Conservation (phyloP, 1,140 invertebrate species). For the Cydia strobilella region DNA sequence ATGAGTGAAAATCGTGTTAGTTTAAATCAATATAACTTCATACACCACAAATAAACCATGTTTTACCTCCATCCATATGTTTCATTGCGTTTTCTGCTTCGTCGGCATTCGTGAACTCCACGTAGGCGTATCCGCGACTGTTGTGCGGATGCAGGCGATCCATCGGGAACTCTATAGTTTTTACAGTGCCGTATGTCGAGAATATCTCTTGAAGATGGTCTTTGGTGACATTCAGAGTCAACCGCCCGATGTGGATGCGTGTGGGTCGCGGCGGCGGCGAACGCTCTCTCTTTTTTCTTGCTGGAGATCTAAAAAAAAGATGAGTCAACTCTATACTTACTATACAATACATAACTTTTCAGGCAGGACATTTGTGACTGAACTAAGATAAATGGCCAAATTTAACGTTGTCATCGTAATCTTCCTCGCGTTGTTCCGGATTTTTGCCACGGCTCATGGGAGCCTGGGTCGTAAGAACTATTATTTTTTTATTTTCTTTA, state of each 20-base stretch:
- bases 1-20: too few relatives aligned
- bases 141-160: slow-evolving; percentile 93
- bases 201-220: slow-evolving; percentile 98
- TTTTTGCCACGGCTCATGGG: too few relatives aligned
- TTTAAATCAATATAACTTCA: too few relatives aligned
- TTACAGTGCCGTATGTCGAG: slow-evolving; percentile 93
- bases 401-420: too few relatives aligned
- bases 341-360: too few relatives aligned
- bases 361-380: too few relatives aligned
- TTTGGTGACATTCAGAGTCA: slow-evolving; percentile 95
- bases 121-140: slow-evolving; percentile 95
- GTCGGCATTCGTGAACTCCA: slow-evolving; percentile 96
- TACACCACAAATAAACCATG: too few relatives aligned
- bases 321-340: background rate
- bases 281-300: slow-evolving; percentile 83
- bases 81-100: slow-evolving; percentile 99
- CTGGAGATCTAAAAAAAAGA: slow-evolving; percentile 56
- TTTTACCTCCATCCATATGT: slow-evolving; percentile 98
- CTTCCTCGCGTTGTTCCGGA: too few relatives aligned
- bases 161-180: slow-evolving; percentile 92
- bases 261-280: slow-evolving; percentile 92
- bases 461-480: too few relatives aligned
- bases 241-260: slow-evolving; percentile 95
- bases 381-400: too few relatives aligned
- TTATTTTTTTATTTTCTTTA: too few relatives aligned